These are phyloP conservation scores for Nomada flava DNA, from an alignment of 2,888 invertebrate genomes.

Conservation along the genomic window DNA sequence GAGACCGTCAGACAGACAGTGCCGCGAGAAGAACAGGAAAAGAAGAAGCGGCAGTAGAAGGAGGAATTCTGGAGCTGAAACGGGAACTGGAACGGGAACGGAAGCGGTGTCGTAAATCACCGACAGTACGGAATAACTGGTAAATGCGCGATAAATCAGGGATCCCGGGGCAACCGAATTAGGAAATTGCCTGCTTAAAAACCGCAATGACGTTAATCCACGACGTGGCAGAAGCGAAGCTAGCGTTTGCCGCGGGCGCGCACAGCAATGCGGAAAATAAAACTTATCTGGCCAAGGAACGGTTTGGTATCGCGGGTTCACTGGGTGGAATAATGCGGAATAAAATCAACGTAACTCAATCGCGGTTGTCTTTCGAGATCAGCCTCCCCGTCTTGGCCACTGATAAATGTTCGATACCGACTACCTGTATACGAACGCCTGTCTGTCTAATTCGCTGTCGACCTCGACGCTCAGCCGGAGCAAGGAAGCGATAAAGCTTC, in stretches of 20 bases:
- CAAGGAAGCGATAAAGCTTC: conserved; percentile 65
- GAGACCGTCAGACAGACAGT: conserved; percentile 4
- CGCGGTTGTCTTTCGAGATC: conserved; percentile 82
- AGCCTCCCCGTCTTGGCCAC: conserved; percentile 71
- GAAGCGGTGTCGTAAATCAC: conserved; percentile 70
- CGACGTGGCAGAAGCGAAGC: conserved; percentile 54
- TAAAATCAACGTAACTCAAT: conserved; percentile 84
- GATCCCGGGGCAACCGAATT: conserved; percentile 77
- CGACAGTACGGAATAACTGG: conserved; percentile 66
- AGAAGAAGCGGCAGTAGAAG: conserved; percentile 27
- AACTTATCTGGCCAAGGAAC: conserved; percentile 62
- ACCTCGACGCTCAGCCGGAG: conserved; percentile 33
- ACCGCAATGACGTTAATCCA: conserved; percentile 83
- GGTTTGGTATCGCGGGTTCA: conserved; percentile 40
- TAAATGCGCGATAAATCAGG: conserved; percentile 77
- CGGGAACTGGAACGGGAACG: conserved; percentile 60
- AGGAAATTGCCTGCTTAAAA: conserved; percentile 84
- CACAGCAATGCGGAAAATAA: conserved; percentile 63
- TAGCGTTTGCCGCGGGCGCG: conserved; percentile 33
- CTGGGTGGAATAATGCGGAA: conserved; percentile 79
- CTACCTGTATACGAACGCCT: conserved; percentile 63
- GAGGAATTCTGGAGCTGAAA: conserved; percentile 56
- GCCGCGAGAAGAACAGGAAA: conserved; percentile 35
- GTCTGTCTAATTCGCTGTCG: conserved; percentile 71
- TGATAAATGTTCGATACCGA: conserved; percentile 77